These are phyloP conservation scores for Bungarus multicinctus DNA, from an alignment of 2,113 vertebrate species.

Conservation along the genomic window DNA sequence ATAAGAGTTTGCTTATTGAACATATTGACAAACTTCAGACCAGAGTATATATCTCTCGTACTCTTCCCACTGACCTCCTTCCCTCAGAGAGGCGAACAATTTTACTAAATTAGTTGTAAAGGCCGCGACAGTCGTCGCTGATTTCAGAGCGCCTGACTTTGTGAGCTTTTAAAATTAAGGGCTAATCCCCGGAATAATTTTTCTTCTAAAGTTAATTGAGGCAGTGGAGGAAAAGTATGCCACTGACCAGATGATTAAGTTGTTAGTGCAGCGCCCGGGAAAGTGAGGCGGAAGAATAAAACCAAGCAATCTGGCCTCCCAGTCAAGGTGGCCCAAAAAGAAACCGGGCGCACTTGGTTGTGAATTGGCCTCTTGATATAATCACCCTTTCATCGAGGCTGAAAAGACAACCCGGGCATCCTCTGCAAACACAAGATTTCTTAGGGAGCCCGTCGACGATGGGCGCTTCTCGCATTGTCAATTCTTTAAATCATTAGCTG, in stretches of 20 bases:
- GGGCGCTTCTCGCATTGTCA: constrained; percentile 1
- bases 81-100: too few relatives aligned
- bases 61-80: neutral
- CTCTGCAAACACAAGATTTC: neutral
- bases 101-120: neutral
- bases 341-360: neutral
- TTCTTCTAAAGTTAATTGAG: neutral
- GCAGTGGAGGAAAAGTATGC: neutral
- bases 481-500: constrained; percentile 3
- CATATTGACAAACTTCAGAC: neutral
- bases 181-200: neutral
- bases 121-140: neutral
- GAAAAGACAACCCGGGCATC: neutral
- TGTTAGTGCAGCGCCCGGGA: neutral
- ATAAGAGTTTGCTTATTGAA: neutral
- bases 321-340: neutral
- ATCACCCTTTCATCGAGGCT: neutral
- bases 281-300: neutral
- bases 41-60: neutral
- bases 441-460: neutral
- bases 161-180: neutral
- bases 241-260: neutral
- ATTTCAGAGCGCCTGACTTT: neutral
- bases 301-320: neutral
- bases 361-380: neutral